phyloP scores from a whole-genome alignment of 2,888 invertebrate genomes.

The Drosophila cyrtoloma region DNA sequence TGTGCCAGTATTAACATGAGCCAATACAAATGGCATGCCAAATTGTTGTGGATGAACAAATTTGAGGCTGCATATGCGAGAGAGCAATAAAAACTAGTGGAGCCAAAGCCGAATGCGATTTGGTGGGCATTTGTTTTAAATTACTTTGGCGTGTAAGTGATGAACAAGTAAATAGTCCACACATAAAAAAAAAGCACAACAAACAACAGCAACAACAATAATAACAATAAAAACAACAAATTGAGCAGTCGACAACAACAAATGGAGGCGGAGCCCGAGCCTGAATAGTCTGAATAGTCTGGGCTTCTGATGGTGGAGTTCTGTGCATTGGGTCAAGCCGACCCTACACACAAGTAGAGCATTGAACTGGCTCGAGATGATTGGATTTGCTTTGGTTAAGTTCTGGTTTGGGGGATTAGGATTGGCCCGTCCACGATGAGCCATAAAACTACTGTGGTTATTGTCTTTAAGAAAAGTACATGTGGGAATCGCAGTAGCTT shows the following conservation, averaged over 20 bases:
- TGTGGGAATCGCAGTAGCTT: slow-evolving; percentile 32
- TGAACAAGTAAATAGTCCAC: slow-evolving; percentile 68
- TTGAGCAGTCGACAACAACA: slow-evolving; percentile 63
- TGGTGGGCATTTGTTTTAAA: slow-evolving; percentile 81
- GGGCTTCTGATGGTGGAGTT: slow-evolving; percentile 3
- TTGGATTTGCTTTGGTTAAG: slow-evolving; percentile 43
- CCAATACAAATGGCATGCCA: slow-evolving; percentile 82
- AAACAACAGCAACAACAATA: slow-evolving; percentile 23
- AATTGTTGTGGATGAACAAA: slow-evolving; percentile 80
- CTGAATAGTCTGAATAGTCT: slow-evolving; percentile 9
- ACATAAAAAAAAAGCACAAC: slow-evolving; percentile 36
- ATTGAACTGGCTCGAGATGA: slow-evolving; percentile 63
- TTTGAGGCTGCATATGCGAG: slow-evolving; percentile 61
- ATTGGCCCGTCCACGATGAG: slow-evolving; percentile 50
- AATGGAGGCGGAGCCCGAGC: slow-evolving; percentile 9
- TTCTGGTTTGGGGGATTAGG: slow-evolving; percentile 28
- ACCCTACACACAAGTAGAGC: slow-evolving; percentile 46
- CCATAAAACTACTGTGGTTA: slow-evolving; percentile 70
- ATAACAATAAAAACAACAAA: slow-evolving; percentile 52
- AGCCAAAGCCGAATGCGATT: slow-evolving; percentile 72
- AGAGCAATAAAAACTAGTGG: slow-evolving; percentile 66
- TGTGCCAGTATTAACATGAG: slow-evolving; percentile 74
- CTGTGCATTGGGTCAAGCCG: slow-evolving; percentile 27
- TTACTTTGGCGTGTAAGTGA: slow-evolving; percentile 82
- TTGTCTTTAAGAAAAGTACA: slow-evolving; percentile 49